Conservation (phyloP, 2,113 vertebrate species). For the Cygnus atratus region DNA sequence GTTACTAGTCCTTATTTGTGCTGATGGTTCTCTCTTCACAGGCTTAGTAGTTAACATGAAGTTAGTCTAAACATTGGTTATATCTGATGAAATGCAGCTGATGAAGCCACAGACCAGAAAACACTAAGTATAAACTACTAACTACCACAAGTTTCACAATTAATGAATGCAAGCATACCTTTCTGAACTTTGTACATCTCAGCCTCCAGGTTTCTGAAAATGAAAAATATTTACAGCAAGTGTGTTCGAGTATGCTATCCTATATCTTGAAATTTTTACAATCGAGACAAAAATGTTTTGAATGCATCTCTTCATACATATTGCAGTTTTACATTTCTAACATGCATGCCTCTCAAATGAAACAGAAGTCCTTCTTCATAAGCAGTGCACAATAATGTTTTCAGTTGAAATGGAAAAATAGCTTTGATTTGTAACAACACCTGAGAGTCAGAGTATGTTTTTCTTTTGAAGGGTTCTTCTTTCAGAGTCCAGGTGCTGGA, state of each 20-base stretch:
- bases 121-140: background rate
- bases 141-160: background rate
- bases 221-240: background rate
- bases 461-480: background rate
- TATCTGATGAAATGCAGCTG: background rate
- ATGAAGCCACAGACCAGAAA: background rate
- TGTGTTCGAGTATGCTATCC: background rate
- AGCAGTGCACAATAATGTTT: background rate
- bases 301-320: background rate
- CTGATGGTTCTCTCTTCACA: background rate
- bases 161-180: background rate
- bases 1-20: background rate
- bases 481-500: background rate
- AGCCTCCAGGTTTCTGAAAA: background rate
- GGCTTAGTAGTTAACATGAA: background rate
- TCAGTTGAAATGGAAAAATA: background rate
- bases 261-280: background rate
- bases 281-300: background rate
- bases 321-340: background rate
- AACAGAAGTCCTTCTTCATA: background rate
- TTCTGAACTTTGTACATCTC: background rate
- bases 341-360: background rate
- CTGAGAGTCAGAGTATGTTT: background rate
- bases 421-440: background rate
- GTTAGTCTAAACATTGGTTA: background rate